phyloP scores from a whole-genome alignment of 2,797 vertebrate species.

The Rhadinocentrus ornatus region DNA sequence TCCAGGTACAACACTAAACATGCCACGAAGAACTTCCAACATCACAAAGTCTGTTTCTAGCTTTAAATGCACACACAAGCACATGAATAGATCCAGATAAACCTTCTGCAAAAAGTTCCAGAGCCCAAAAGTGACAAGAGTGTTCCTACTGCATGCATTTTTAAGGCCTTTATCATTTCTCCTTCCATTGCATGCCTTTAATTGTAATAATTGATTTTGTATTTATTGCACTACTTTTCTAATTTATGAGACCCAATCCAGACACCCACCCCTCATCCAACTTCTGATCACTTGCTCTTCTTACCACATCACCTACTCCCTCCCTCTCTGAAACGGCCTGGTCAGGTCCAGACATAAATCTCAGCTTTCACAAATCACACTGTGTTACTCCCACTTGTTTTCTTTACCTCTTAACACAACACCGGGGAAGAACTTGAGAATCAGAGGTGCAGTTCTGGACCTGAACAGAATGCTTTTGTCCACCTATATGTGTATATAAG shows the following conservation, averaged over 20 bases:
- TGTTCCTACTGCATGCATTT: background rate
- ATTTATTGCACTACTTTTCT: background rate
- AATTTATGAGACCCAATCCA: background rate
- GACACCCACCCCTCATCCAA: slow-evolving; percentile 29
- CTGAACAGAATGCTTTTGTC: slow-evolving; percentile 69
- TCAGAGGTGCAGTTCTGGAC: slow-evolving; percentile 51
- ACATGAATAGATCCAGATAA: slow-evolving; percentile 11
- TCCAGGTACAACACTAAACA: slow-evolving; percentile 77
- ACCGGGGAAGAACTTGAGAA: slow-evolving; percentile 64
- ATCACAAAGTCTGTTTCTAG: slow-evolving; percentile 23
- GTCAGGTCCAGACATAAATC: slow-evolving; percentile 63
- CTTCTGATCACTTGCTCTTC: slow-evolving; percentile 41
- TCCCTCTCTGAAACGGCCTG: slow-evolving; percentile 32
- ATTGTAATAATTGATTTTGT: background rate
- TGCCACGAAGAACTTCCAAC: slow-evolving; percentile 26
- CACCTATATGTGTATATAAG: slow-evolving; percentile 38
- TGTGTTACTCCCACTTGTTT: slow-evolving; percentile 65
- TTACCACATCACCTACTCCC: slow-evolving; percentile 16
- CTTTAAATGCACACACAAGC: slow-evolving; percentile 12
- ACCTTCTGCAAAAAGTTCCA: too few species aligned
- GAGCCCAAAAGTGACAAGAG: background rate
- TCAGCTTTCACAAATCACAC: slow-evolving; percentile 70
- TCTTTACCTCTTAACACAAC: slow-evolving; percentile 74
- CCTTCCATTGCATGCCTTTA: background rate
- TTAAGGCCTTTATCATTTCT: background rate